Evolutionary conservation across 2,113 vertebrate species (phyloP), one percentile per base, ranked within the genome.

Genomic region (Anguilla rostrata): DNA sequence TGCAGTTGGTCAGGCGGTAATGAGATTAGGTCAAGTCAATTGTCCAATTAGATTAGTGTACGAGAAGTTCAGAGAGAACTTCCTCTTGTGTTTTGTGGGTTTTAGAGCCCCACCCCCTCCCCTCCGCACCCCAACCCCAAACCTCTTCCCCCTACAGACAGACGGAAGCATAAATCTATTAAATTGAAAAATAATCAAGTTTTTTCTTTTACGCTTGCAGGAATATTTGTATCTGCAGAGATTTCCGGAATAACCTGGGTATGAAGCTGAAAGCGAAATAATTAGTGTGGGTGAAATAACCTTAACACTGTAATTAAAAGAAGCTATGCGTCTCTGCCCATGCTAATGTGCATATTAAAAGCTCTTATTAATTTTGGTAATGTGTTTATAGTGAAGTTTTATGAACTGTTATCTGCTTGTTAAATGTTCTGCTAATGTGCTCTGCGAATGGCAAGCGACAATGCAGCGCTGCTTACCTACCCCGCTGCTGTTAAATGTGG

Each of bases 301-400:
- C 75, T 87, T 83, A 84, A 63, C 0, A 78, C 66, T 88, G 84
- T 90, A 90, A 91, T 92, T 89, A 93, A 89, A 87, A 86, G 66
- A 85, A 87, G 66, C 85, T 63, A 81, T 84, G 78, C 84, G 81
- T 87, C 83, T 87, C 34, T 85, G 86, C 82, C 57, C 86, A 86
- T 82, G 5, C 39, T 86, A 79, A 71, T 57, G n/a, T 75, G 26
- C 71, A 34, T 75, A 75, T 75, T n/a, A 75, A 75, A 75, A 83
- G 41, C 49, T 41, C 84, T 88, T 88, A 86, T 89, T 86, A 88
- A 88, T 81, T 75, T 75, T 75, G 29, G 26, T 75, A 75, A 75
- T 75, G 71, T 75, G 71, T 75, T 75, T 75, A 75, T 75, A 34
- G 71, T 75, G 71, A 34, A n/a, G 26, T 34, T 34, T 75, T 75